phyloP scores from a whole-genome alignment of 2,113 vertebrate species.

The Paracanthobrama guichenoti region DNA sequence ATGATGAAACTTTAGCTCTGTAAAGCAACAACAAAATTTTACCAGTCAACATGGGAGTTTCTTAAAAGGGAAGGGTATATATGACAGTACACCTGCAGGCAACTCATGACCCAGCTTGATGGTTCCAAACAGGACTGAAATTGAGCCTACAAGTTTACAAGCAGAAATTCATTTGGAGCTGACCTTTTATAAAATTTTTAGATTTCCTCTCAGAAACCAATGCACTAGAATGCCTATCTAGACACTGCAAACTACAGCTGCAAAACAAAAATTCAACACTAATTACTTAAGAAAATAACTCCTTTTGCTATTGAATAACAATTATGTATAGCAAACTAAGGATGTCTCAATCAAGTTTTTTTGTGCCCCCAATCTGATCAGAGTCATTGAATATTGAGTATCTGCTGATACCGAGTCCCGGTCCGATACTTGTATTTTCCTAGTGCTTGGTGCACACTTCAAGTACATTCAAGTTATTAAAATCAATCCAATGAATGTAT shows the following conservation, averaged over 20 bases:
- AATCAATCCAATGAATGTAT: too few relatives aligned
- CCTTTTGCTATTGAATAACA: background rate
- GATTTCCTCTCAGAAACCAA: background rate
- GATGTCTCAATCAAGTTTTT: too few relatives aligned
- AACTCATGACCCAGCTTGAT: background rate
- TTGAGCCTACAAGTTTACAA: constrained; percentile 1
- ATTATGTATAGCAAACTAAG: background rate
- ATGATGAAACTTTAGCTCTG: too few relatives aligned
- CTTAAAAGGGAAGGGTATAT: background rate
- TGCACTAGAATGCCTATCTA: background rate
- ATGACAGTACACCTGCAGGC: background rate
- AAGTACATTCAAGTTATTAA: too few relatives aligned
- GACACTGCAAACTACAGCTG: background rate
- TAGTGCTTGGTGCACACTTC: too few relatives aligned
- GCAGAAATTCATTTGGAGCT: constrained; percentile 1
- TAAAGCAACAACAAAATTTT: background rate
- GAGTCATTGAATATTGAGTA: too few relatives aligned
- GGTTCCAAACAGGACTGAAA: background rate
- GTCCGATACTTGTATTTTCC: too few relatives aligned
- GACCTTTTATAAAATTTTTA: background rate
- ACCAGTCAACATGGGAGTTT: background rate
- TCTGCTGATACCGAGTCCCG: too few relatives aligned
- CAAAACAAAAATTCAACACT: background rate
- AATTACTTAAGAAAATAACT: background rate
- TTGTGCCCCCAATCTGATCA: too few relatives aligned